A percentile compares a stretch with the other conserved stretches of the same genome.
phyloP scores from a whole-genome alignment of 2,797 vertebrate species.

The Tokudaia tokunoshimensis region DNA sequence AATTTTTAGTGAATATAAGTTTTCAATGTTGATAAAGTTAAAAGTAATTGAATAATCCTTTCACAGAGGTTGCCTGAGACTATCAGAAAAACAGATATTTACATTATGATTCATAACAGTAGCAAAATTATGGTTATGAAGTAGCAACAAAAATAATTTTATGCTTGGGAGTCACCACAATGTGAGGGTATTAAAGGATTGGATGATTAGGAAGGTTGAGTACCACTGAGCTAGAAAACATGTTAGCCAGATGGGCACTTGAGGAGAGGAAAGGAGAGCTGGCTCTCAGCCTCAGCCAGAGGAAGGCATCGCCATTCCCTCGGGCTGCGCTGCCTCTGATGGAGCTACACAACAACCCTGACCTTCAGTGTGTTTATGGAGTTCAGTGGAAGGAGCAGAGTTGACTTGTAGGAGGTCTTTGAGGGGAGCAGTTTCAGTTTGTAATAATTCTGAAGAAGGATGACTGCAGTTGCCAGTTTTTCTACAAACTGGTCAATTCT shows the following conservation, averaged over 20 bases:
- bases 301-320: neutral
- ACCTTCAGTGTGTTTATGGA: neutral
- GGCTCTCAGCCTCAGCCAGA: neutral
- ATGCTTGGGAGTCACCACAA: neutral
- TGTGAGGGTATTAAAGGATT: neutral
- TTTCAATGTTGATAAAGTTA: neutral
- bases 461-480: neutral
- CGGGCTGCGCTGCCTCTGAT: neutral
- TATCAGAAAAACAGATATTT: neutral
- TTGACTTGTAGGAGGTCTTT: neutral
- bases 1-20: neutral
- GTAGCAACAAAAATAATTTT: neutral
- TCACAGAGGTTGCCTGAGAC: neutral
- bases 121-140: neutral
- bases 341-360: neutral
- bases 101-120: neutral
- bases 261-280: neutral
- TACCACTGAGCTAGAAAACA: neutral
- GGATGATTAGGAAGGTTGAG: neutral
- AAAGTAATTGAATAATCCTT: neutral
- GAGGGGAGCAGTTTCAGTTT: neutral
- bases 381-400: neutral
- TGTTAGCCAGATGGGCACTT: constrained; percentile 6
- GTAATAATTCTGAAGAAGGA: no score
- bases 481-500: neutral